Percentiles rank a stretch among this genome's conserved stretches.
phyloP scores from a whole-genome alignment of 2,797 vertebrate species.

The Cossypha niveicapilla region DNA sequence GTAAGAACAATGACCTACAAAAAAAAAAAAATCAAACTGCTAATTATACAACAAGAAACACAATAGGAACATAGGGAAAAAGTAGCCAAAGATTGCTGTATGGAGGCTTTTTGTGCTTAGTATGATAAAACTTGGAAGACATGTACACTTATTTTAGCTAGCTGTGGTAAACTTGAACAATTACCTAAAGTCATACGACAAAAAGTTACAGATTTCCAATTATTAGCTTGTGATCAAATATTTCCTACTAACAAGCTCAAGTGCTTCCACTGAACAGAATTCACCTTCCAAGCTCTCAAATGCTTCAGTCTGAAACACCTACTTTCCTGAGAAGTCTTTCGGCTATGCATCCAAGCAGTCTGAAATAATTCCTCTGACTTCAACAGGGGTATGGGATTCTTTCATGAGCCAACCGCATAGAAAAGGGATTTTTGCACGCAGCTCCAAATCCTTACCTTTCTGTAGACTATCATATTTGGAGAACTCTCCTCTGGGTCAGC shows the following conservation, averaged over 20 bases:
- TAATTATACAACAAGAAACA: background rate
- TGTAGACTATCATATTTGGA: constrained; percentile 96
- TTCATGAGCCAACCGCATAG: accelerated
- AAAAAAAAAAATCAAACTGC: background rate
- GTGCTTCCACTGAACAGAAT: background rate
- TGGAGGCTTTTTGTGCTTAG: background rate
- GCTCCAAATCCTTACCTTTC: constrained; percentile 81
- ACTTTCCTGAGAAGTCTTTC: background rate
- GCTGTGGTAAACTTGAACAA: background rate
- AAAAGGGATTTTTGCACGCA: background rate
- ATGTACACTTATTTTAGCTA: background rate
- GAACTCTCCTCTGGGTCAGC: constrained; percentile 88
- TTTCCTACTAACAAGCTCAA: background rate
- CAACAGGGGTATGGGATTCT: background rate
- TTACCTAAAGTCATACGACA: background rate
- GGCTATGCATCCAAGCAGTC: background rate
- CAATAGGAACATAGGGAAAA: background rate
- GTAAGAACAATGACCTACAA: background rate
- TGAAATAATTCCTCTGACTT: background rate
- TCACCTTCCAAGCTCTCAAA: background rate
- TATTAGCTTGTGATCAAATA: background rate
- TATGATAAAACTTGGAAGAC: background rate
- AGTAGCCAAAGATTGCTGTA: background rate
- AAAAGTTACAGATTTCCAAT: background rate
- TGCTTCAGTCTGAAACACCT: background rate